phyloP scores from a whole-genome alignment of 2,113 vertebrate genomes.

The Toxostoma redivivum region DNA sequence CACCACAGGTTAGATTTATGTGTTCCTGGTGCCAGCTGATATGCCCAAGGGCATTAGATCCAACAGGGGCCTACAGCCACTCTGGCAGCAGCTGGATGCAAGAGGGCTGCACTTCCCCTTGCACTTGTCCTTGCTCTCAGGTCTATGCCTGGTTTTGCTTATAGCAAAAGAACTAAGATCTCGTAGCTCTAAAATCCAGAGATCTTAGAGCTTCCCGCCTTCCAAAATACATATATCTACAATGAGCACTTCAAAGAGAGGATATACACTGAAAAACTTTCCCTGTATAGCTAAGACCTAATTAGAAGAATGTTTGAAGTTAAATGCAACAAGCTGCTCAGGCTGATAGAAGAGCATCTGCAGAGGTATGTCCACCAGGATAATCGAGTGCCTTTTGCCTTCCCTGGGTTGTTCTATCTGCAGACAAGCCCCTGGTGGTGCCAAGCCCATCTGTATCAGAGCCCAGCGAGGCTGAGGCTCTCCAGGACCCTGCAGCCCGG shows the following conservation, averaged over 20 bases:
- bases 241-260: neutral
- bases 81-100: neutral
- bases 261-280: neutral
- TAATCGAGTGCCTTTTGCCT: neutral
- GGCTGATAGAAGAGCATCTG: neutral
- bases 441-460: neutral
- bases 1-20: neutral
- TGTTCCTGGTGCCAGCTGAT: neutral
- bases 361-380: too few relatives aligned
- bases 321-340: neutral
- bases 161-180: too few relatives aligned
- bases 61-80: accelerated
- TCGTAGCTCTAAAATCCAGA: neutral
- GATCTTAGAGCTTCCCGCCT: neutral
- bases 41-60: neutral
- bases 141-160: neutral
- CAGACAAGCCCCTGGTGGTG: too few relatives aligned
- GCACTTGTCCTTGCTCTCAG: neutral
- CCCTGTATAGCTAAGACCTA: neutral
- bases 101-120: neutral
- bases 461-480: neutral
- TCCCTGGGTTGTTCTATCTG: neutral
- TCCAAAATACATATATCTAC: neutral
- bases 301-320: neutral
- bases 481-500: accelerated